Base-by-base conservation (phyloP, 2,797 vertebrate genomes). In the Parotocinclus haroldoi region DNA sequence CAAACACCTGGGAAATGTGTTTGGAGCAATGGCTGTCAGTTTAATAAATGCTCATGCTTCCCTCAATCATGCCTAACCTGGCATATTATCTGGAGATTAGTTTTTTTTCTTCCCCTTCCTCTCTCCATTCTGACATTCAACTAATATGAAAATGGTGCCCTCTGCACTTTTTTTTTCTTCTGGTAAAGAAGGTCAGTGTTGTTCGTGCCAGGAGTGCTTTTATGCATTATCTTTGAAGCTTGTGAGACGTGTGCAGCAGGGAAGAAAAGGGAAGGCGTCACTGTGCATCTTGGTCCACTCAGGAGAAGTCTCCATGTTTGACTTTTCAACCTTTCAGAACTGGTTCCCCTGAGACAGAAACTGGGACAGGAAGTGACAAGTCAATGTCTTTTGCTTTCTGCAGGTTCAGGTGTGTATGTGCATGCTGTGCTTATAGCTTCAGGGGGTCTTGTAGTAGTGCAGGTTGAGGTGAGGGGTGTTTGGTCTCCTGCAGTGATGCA, bases 401-500 rank as follows among this genome's bases (percentile, higher is more conserved):
- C 38, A 37, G 36, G 14, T 16, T 46, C 48, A 58, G 50, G 58
- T 63, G 53, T 67, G 50, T 62, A 55, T 65, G 52, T 51, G 14
- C 57, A 53, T 36, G 37, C 14, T 55, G 55, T 49, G 11, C 52
- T 36, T 48, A 12, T 60, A 59, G 45, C 63, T 65, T 36, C 37
- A 64, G 65, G 75, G 44, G 44, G 63, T 62, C 49, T 70, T 52
- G 49, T 51, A 60, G 19, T 57, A 52, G 72, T 57, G 46, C 45
- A 27, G 59, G 69, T 50, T 68, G 45, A 68, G 18, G 71, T 55
- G 39, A 64, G 16, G 69, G 73, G 49, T 52, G 14, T 38, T 63
- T 61, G 61, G 57, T 13, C 57, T 67, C 72, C 69, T 69, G 49
- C 17, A 53, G 69, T 63, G 72, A 72, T 66, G 44, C 42, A 48